Evolutionary conservation across 1,140 invertebrate species (phyloP).

Genomic region (Vollenhovia emeryi): DNA sequence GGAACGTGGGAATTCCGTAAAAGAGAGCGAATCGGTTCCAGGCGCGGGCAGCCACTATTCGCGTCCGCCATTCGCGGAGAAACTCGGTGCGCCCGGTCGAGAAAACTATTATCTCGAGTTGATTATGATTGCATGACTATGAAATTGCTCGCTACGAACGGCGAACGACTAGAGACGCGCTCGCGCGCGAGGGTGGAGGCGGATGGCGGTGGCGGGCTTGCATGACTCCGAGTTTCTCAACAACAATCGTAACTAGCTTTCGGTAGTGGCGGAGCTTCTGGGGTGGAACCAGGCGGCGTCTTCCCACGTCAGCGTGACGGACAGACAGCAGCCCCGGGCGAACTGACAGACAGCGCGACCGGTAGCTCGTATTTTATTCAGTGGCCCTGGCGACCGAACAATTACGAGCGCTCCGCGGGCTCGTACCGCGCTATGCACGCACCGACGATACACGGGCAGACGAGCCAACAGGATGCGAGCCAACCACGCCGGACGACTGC

Average conservation of each 20-base stretch:
- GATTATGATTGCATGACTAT: constrained; percentile 84
- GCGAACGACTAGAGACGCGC: constrained; percentile 33
- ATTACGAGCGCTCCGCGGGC: constrained; percentile 78
- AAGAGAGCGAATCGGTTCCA: not conserved
- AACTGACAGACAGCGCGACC: constrained; percentile 83
- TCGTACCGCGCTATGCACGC: constrained; percentile 54
- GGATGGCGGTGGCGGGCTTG: constrained; percentile 71
- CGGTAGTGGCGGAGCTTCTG: constrained; percentile 77
- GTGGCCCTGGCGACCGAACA: constrained; percentile 83
- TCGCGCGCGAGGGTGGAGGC: constrained; percentile 45
- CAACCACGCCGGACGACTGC: constrained; percentile 39
- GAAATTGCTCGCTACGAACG: constrained; percentile 76
- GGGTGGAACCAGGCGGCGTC: constrained; percentile 83
- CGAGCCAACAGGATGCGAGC: constrained; percentile 67
- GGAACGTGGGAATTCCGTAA: constrained; percentile 5
- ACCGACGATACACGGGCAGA: constrained; percentile 43
- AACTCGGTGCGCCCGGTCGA: constrained; percentile 38
- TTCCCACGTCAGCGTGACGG: constrained; percentile 86
- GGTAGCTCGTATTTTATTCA: constrained; percentile 86
- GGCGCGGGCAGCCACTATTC: no score
- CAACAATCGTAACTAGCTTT: constrained; percentile 85
- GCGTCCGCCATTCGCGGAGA: not conserved
- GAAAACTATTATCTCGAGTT: constrained; percentile 80
- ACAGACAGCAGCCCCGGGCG: constrained; percentile 82
- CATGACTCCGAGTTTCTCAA: constrained; percentile 83